Evolutionary conservation across 1,140 invertebrate species (phyloP).

Genomic region (Drosophila persimilis): DNA sequence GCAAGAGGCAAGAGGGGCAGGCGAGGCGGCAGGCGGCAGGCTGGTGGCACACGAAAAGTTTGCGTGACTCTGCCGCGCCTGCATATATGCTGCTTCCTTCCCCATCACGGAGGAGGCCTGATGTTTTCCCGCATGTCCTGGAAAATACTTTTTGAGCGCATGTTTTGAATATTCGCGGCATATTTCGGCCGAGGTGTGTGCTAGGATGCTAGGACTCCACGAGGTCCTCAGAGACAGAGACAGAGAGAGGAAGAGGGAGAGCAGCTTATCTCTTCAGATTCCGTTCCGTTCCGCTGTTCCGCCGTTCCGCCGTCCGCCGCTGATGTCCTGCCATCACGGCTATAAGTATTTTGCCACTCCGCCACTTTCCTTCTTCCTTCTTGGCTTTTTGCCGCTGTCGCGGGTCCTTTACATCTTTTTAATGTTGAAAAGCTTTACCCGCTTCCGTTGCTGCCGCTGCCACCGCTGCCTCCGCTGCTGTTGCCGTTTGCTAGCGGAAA

Average conservation of each 20-base stretch:
- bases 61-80: conserved; percentile 55
- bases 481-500: conserved; percentile 40
- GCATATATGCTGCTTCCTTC: conserved; percentile 55
- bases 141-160: conserved; percentile 72
- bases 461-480: conserved; percentile 58
- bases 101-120: conserved; percentile 24
- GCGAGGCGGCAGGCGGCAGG: background rate
- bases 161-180: conserved; percentile 78
- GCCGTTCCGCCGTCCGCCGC: conserved; percentile 13
- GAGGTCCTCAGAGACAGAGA: background rate
- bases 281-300: conserved; percentile 30
- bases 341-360: conserved; percentile 57
- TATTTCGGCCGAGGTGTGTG: conserved; percentile 41
- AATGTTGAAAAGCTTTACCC: conserved; percentile 81
- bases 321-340: conserved; percentile 37
- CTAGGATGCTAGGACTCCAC: conserved; percentile 12
- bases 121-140: conserved; percentile 52
- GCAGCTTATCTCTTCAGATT: conserved; percentile 65
- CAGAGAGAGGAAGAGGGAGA: background rate
- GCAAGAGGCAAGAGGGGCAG: background rate
- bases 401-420: conserved; percentile 76
- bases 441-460: conserved; percentile 57
- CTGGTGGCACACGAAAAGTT: conserved; percentile 32
- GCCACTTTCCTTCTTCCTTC: conserved; percentile 23
- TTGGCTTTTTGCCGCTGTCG: conserved; percentile 60